These are phyloP conservation scores for Pseudomugil gertrudae DNA, from an alignment of 2,797 vertebrate genomes.

Conservation along the genomic window DNA sequence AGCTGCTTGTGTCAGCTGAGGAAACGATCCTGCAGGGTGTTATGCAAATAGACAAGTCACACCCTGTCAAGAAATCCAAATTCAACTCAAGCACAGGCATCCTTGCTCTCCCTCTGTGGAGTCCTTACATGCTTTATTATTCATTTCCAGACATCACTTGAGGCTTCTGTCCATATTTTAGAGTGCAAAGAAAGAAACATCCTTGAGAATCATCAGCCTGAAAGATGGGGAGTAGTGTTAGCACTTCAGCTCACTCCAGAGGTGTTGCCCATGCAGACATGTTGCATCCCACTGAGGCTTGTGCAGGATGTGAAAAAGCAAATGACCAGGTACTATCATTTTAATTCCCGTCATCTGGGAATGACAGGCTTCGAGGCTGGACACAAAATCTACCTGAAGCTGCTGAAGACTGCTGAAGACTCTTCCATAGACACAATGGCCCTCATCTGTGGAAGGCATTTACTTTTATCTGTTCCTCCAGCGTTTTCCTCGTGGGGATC, in stretches of 20 bases:
- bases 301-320: constrained; percentile 45
- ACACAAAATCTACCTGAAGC: constrained; percentile 53
- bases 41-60: constrained; percentile 58
- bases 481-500: no score
- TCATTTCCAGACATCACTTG: constrained; percentile 61
- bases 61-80: constrained; percentile 55
- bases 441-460: no score
- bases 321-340: constrained; percentile 56
- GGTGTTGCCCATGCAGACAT: constrained; percentile 33
- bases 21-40: constrained; percentile 41
- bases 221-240: constrained; percentile 32
- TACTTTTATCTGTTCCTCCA: no score
- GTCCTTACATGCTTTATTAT: constrained; percentile 60
- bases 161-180: constrained; percentile 58
- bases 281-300: constrained; percentile 27
- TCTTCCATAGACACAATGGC: no score
- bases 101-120: constrained; percentile 46
- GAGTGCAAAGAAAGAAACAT: constrained; percentile 42
- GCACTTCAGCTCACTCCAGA: constrained; percentile 52
- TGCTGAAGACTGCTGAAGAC: constrained; percentile 18
- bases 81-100: constrained; percentile 37
- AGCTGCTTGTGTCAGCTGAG: constrained; percentile 43
- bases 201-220: constrained; percentile 44
- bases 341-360: constrained; percentile 60
- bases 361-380: constrained; percentile 33